phyloP scores from a whole-genome alignment of 2,888 invertebrate genomes.

The Synanthedon myopaeformis region DNA sequence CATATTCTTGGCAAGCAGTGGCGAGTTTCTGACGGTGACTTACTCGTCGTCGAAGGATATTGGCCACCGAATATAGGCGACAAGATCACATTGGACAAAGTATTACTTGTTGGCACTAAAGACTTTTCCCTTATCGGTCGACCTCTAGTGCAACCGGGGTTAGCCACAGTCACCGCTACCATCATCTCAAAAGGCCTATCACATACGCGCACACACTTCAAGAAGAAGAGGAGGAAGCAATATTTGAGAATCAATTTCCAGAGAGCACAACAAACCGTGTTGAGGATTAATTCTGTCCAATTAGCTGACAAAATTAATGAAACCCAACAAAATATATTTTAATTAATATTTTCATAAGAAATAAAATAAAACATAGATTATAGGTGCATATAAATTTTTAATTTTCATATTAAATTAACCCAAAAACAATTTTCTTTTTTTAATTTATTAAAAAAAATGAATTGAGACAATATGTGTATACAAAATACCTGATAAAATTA shows the following conservation, averaged over 20 bases:
- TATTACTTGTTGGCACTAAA: conserved; percentile 80
- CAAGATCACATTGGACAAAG: conserved; percentile 84
- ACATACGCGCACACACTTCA: conserved; percentile 82
- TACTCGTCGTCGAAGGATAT: conserved; percentile 83
- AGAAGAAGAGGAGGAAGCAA: conserved; percentile 82
- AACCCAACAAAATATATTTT: conserved; percentile 39
- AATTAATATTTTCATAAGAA: conserved; percentile 14
- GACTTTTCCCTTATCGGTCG: conserved; percentile 87
- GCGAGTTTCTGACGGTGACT: conserved; percentile 87
- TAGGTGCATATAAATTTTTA: background rate
- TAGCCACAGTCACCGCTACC: conserved; percentile 83
- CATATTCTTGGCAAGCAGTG: conserved; percentile 86
- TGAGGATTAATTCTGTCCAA: conserved; percentile 81
- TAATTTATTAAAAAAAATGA: too few species aligned
- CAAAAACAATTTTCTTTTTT: background rate
- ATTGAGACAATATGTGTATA: too few species aligned
- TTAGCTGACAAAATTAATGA: conserved; percentile 69
- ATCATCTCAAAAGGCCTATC: conserved; percentile 86
- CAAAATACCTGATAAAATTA: too few species aligned
- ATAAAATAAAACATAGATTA: conserved; percentile 1
- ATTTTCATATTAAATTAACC: conserved; percentile 1
- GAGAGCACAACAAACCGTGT: conserved; percentile 77
- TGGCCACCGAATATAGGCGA: conserved; percentile 89
- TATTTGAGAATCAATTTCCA: conserved; percentile 79
- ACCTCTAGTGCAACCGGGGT: conserved; percentile 79